Base-by-base conservation (phyloP, 2,113 vertebrate species). In the Phaethornis superciliosus region DNA sequence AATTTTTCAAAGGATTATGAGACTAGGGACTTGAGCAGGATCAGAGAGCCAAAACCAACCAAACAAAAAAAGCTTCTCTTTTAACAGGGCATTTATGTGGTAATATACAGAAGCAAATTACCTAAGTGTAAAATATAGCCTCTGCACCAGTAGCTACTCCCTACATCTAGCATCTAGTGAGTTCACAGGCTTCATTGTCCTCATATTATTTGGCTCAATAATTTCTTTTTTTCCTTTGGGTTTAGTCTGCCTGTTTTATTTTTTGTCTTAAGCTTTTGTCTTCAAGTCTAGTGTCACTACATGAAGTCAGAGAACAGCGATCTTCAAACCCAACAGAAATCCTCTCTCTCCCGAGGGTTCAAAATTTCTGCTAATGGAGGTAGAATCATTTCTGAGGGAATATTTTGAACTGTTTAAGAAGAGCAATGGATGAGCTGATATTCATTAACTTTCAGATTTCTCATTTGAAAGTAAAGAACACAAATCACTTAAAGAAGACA, bases 331-430 rank as follows among this genome's bases (percentile, higher is more conserved):
- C n/a, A 85, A 56, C 15, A 52, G 60, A 75, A 94, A 94, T 94
- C 20, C 8, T 83, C 91, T 75, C 47, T 42, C 87, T 90, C 81
- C 32, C 40, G 82, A 94, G 80, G 42, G 40, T 93, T 89, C 62
- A 87, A 65, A 85, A 82, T 95, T 81, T 89, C 68, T 89, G 8
- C 88, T 88, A 93, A 95, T 94, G 91, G 75, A 95, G 85, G 86
- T 20, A 79, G 33, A 91, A 90, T 75, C 4, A 88, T 85, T 93
- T 97, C 86, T 92, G 59, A 93, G 91, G 70, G 88, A 97, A 92
- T 96, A 96, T 96, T 96, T 95, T 93, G 70, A 95, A 89, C 88
- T 87, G 64, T 89, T 95, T 95, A 92, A 95, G 32, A 60, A 92
- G 79, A 83, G 35, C 16, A 84, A 83, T 75, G 33, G 33, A 59